Base-by-base conservation (phyloP, 1,140 invertebrate species). In the Drosophila truncata region DNA sequence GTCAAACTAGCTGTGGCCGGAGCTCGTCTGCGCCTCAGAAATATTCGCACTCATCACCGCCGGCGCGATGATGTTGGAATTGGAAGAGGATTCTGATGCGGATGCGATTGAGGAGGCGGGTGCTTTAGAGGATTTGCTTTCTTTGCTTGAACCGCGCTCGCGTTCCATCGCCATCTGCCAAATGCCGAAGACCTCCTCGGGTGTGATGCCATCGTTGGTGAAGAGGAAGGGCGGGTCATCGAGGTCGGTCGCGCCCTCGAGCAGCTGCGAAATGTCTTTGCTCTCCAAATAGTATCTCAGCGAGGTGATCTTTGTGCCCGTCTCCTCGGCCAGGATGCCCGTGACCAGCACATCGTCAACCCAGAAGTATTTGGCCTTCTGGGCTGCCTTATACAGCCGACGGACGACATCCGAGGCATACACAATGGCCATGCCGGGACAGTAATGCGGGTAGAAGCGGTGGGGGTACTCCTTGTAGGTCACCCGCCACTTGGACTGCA, bases 311-410 rank as follows among this genome's bases (percentile, higher is more conserved):
- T 94, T 93, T 29, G 95, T 87, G 87, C 95, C 95, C 11, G 95
- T 93, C 87, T 94, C 94, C 74, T 94, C 91, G 3, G 95, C 95
- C 60, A 97, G 88, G 10, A 95, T 95, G 31, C 97, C 97, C 2
- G 97, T 97, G 20, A 97, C 93, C 78, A 96, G 95, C 13, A 97
- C 96, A 93, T 97, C 97, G 91, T 98, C 97, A 50, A 97, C 96
- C 97, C 97, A 98, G 93, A 98, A 97, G 91, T 96, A 97, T 7
- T 93, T 93, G 13, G 94, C 76, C 47, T 91, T 93, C 85, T 96
- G 95, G 4, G 95, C 95, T 61, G 95, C 94, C 60, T 93, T 93
- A 67, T 96, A 96, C n/a, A 97, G 84, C 20, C 94, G 91, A 76
- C 94, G 94, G 27, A 95, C 94, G 39, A 96, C 95, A 92, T 97